Percentiles rank a stretch among this genome's conserved stretches.
These are phyloP conservation scores for Thyatira batis DNA, from an alignment of 2,888 invertebrate species.

Conservation along the genomic window DNA sequence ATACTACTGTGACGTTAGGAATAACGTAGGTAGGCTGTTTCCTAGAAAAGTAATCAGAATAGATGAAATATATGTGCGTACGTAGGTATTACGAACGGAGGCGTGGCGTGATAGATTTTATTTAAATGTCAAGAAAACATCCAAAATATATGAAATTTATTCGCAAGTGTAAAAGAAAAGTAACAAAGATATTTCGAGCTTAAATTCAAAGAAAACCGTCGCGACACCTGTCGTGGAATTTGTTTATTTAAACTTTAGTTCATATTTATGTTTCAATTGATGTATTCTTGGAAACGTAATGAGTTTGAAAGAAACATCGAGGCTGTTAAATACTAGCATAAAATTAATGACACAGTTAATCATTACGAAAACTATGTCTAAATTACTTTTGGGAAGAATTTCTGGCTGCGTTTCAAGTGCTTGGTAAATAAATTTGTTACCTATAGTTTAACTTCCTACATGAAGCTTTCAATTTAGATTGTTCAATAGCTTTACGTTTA, in stretches of 20 bases:
- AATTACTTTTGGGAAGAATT: slow-evolving; percentile 21
- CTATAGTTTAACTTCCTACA: background rate
- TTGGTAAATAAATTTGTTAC: background rate
- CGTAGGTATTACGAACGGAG: too few species aligned
- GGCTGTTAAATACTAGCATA: slow-evolving; percentile 7
- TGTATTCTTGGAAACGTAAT: slow-evolving; percentile 14
- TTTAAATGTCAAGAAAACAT: too few species aligned
- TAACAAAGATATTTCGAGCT: background rate
- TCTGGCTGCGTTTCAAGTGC: slow-evolving; percentile 28
- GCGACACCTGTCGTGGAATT: slow-evolving; percentile 7
- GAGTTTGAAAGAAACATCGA: slow-evolving; percentile 10
- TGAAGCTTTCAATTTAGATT: background rate
- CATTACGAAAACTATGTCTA: slow-evolving; percentile 29
- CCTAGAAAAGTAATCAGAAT: background rate
- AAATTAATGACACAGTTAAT: slow-evolving; percentile 34
- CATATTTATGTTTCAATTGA: background rate
- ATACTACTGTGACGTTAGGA: background rate
- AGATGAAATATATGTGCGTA: background rate
- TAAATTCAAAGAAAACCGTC: slow-evolving; percentile 12
- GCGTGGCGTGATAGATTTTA: too few species aligned
- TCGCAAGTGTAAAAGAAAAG: background rate
- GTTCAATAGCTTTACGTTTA: background rate
- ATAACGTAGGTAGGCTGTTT: too few species aligned
- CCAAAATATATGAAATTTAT: too few species aligned
- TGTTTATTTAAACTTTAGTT: background rate